A percentile compares a stretch with the other conserved stretches of the same genome.
Evolutionary conservation across 2,888 invertebrate species (phyloP).

Genomic region (Euplagia quadripunctaria): DNA sequence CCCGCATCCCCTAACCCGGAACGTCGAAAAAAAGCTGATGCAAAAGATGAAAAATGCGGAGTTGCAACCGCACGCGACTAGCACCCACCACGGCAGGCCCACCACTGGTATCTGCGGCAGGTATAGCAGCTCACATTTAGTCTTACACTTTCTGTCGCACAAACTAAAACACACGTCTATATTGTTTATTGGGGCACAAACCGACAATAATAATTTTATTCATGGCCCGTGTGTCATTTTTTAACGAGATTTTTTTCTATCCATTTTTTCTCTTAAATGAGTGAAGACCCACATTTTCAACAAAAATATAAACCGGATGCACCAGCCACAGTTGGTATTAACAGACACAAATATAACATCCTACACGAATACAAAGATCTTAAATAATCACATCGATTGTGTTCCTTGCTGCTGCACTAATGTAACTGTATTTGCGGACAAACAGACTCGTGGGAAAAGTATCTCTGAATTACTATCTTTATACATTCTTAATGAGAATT

Average conservation of each 20-base stretch:
- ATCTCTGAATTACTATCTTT: not conserved
- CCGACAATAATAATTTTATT: too few relatives aligned
- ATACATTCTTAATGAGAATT: not conserved
- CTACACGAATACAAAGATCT: conserved; percentile 41
- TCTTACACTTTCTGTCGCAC: not conserved
- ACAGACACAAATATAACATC: conserved; percentile 3
- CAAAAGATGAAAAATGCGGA: conserved; percentile 88
- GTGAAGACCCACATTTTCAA: conserved; percentile 75
- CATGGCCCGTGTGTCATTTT: too few relatives aligned
- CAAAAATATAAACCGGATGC: conserved; percentile 57
- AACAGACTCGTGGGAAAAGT: not conserved
- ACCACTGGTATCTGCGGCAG: conserved; percentile 78
- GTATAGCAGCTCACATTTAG: conserved; percentile 25
- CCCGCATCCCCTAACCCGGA: conserved; percentile 95
- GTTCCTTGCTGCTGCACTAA: conserved; percentile 53
- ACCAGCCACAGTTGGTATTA: conserved; percentile 57
- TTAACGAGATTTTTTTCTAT: not conserved
- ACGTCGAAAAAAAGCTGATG: conserved; percentile 90
- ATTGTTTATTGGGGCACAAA: too few relatives aligned
- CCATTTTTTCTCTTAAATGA: conserved; percentile 61
- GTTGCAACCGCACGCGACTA: conserved; percentile 85
- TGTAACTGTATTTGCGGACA: conserved; percentile 2
- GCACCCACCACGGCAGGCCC: conserved; percentile 75
- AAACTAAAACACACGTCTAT: not conserved
- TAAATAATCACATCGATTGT: conserved; percentile 48